Evolutionary conservation across 2,113 vertebrate genomes (phyloP).

Genomic region (Spheniscus mendiculus): DNA sequence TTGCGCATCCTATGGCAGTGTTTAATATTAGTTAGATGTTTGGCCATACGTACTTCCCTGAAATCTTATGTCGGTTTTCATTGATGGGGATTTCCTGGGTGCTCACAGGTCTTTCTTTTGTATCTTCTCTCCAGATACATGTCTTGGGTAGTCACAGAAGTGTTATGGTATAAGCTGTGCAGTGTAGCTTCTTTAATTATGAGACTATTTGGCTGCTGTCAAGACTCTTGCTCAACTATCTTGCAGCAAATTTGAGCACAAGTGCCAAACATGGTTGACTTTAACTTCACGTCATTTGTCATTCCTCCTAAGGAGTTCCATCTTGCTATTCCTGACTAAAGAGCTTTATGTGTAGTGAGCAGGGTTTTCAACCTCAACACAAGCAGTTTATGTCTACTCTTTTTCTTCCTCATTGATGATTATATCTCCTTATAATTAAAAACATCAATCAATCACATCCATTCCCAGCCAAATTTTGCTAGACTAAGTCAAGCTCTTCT

Average conservation of each 20-base stretch:
- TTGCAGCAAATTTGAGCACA: background rate
- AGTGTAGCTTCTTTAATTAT: background rate
- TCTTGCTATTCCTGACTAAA: background rate
- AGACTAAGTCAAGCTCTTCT: background rate
- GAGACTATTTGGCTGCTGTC: background rate
- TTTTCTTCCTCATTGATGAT: background rate
- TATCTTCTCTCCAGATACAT: background rate
- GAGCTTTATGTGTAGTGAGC: background rate
- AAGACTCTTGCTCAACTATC: background rate
- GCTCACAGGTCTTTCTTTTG: background rate
- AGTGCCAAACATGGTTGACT: background rate
- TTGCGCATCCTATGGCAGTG: background rate
- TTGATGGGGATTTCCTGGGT: background rate
- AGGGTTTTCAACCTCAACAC: background rate
- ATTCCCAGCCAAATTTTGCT: background rate
- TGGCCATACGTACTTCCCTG: background rate
- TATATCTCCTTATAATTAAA: background rate
- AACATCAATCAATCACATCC: background rate
- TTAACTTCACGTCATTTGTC: background rate
- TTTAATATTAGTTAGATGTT: background rate
- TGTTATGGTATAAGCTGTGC: background rate
- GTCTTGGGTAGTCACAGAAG: background rate
- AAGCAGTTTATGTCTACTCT: background rate
- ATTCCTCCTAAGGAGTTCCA: background rate
- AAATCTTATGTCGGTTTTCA: background rate